Percentiles rank a stretch among this genome's conserved stretches.
These are phyloP conservation scores for Syritta pipiens DNA, from an alignment of 2,888 invertebrate genomes.

Conservation along the genomic window DNA sequence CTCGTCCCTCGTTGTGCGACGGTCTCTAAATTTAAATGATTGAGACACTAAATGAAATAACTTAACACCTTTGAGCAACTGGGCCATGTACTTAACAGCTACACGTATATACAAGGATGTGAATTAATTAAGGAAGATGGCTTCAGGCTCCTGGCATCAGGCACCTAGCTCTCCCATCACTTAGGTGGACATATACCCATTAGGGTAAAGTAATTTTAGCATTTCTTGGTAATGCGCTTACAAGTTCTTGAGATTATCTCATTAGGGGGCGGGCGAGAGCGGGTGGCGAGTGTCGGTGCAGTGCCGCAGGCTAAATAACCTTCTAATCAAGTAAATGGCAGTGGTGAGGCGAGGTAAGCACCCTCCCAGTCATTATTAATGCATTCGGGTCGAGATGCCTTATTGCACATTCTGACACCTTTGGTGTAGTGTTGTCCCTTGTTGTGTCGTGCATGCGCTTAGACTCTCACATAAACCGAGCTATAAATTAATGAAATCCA, in stretches of 20 bases:
- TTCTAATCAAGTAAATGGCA: conserved; percentile 68
- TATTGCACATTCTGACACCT: conserved; percentile 67
- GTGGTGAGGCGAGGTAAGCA: conserved; percentile 25
- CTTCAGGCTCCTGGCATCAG: conserved; percentile 4
- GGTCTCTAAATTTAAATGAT: conserved; percentile 42
- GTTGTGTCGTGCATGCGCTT: conserved; percentile 47
- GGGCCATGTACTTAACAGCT: conserved; percentile 7
- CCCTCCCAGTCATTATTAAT: conserved; percentile 52
- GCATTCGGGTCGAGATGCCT: conserved; percentile 58
- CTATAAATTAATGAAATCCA: conserved; percentile 67
- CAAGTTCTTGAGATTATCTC: conserved; percentile 77
- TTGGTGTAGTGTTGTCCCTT: conserved; percentile 2
- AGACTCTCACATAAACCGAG: conserved; percentile 54
- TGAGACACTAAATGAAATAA: conserved; percentile 54
- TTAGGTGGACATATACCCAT: conserved; percentile 46
- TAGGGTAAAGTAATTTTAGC: conserved; percentile 70
- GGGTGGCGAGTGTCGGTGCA: conserved; percentile 38
- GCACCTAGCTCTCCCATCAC: too few species aligned
- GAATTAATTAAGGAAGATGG: conserved; percentile 48
- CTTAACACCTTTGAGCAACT: conserved; percentile 52
- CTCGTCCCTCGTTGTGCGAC: conserved; percentile 11
- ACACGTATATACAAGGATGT: conserved; percentile 2
- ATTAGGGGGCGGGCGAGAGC: conserved; percentile 71
- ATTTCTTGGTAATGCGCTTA: conserved; percentile 75
- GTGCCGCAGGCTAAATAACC: conserved; percentile 64